Conservation (phyloP, 1,140 invertebrate species). For the Arctopsyche grandis region DNA sequence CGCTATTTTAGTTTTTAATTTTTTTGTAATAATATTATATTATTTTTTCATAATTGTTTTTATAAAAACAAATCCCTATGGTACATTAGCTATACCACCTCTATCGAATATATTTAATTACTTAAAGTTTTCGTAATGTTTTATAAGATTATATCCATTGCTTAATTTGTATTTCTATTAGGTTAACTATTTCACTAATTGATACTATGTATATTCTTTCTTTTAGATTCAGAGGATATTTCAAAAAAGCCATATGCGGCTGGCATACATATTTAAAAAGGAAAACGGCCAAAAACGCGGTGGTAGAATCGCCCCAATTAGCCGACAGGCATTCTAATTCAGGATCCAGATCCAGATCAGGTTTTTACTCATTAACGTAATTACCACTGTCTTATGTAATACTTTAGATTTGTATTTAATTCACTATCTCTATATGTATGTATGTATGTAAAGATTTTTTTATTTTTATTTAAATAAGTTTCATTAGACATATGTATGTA, state of each 20-base stretch:
- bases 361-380: slow-evolving; percentile 55
- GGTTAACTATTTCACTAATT: too few species aligned
- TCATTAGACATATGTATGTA: too few species aligned
- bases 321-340: slow-evolving; percentile 53
- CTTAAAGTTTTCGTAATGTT: too few species aligned
- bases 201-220: neutral
- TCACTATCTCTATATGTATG: neutral
- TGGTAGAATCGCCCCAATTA: slow-evolving; percentile 49
- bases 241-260: slow-evolving; percentile 54
- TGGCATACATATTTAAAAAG: slow-evolving; percentile 50
- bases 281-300: slow-evolving; percentile 50
- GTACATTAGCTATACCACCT: too few species aligned
- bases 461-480: too few species aligned
- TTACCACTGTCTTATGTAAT: slow-evolving; percentile 46
- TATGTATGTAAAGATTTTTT: neutral
- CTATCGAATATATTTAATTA: too few species aligned
- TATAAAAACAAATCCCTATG: too few species aligned
- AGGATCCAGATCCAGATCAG: slow-evolving; percentile 53
- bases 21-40: too few species aligned
- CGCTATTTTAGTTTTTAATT: too few species aligned
- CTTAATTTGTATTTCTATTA: too few species aligned
- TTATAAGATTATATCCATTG: too few species aligned
- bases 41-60: too few species aligned
- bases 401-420: neutral
- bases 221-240: slow-evolving; percentile 53